Percentiles rank a stretch among this genome's conserved stretches.
phyloP scores from a whole-genome alignment of 2,113 vertebrate genomes.

The Astur gentilis region DNA sequence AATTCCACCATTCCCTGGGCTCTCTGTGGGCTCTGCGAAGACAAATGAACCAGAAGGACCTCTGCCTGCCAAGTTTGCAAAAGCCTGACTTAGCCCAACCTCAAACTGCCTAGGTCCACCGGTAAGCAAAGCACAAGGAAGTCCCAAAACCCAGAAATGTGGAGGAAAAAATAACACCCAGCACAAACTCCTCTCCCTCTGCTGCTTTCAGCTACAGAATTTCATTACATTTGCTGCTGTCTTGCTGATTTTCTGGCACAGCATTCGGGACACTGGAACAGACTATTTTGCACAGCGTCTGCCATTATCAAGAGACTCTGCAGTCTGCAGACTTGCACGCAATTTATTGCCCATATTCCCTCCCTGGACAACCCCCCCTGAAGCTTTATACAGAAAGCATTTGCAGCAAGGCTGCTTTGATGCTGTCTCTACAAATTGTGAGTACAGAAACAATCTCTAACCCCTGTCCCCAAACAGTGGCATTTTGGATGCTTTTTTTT shows the following conservation, averaged over 20 bases:
- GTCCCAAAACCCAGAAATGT: neutral
- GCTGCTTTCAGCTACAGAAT: neutral
- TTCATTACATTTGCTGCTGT: neutral
- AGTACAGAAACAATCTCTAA: neutral
- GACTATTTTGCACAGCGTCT: neutral
- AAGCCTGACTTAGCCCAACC: neutral
- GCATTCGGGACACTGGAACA: neutral
- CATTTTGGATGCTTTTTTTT: neutral
- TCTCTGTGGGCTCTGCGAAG: neutral
- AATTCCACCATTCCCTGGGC: neutral
- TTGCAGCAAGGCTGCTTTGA: neutral
- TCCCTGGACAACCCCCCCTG: neutral
- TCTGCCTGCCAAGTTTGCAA: neutral
- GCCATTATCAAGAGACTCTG: neutral
- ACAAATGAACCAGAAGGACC: neutral
- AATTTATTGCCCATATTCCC: neutral
- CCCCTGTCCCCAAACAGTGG: neutral
- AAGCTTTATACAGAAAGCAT: neutral
- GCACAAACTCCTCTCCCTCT: neutral
- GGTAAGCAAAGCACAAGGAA: neutral
- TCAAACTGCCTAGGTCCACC: neutral
- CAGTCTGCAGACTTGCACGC: neutral
- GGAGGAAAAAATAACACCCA: neutral
- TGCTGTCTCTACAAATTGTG: neutral
- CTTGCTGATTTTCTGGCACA: slow-evolving; percentile 7